Evolutionary conservation across 2,888 invertebrate genomes (phyloP), one percentile per base, ranked within the genome.

Genomic region (Zaprionus bogoriensis): DNA sequence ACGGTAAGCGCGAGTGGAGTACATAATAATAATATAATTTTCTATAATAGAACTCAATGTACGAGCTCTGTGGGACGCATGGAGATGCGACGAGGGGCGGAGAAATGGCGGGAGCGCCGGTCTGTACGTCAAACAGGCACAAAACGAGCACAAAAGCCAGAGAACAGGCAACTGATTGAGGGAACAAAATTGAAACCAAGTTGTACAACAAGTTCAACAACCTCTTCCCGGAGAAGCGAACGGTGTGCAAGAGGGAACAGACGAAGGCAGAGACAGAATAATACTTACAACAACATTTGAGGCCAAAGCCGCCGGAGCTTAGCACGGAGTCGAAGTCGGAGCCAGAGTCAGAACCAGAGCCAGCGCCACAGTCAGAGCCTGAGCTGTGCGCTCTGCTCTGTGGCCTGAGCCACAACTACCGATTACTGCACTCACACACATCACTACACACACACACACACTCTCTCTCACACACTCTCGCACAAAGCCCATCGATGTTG

Each of bases 11-110:
- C 54, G 62, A 77, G 38, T 72, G 68, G 68, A 86, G 77, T 82
- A 82, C 76, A 85, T 85, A 79, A 79, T 85, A 85, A 85, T 85
- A 82, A 82, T 83, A 86, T 80, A 79, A 86, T 80, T 86, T 80
- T 73, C 83, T 79, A 83, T 83, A 83, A 79, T 76, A 86, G 74
- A 84, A 72, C 74, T 77, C 61, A 74, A 65, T 74, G 77, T 57
- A 50, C 42, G 41, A 36, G n/a, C 14, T 27, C 48, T 47, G 30
- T 42, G 41, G n/a, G 51, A 47, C 32, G 30, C 17, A 38, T 39
- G 10, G 12, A 27, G 23, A 17, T 12, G 1, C 10, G 10, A 1
- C 14, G 22, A 28, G 38, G 38, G 9, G 14, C 44, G 28, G 41
- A 12, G 23, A 14, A 41, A 38, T 28, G n/a, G 30, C 5, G n/a